phyloP scores from a whole-genome alignment of 1,140 invertebrate genomes.

The Conopomorpha cramerella region DNA sequence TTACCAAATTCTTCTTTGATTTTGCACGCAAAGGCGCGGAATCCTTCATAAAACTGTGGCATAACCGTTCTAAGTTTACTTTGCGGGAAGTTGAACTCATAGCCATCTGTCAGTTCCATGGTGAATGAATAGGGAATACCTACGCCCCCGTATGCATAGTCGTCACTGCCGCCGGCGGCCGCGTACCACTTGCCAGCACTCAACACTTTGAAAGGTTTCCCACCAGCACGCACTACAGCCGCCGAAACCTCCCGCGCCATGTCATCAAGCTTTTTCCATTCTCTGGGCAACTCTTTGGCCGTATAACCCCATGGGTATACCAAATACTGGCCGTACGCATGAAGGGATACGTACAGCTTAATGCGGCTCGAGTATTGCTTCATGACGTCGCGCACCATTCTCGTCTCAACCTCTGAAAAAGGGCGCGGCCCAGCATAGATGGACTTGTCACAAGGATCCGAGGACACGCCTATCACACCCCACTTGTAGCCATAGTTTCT shows the following conservation, averaged over 20 bases:
- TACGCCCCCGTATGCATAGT: constrained; percentile 63
- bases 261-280: not conserved
- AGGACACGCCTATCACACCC: constrained; percentile 59
- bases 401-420: constrained; percentile 73
- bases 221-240: constrained; percentile 20
- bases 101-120: constrained; percentile 56
- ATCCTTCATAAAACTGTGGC: not conserved
- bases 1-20: not conserved
- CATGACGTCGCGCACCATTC: constrained; percentile 53
- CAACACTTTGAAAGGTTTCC: constrained; percentile 22
- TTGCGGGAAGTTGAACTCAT: constrained; percentile 9
- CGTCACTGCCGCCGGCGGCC: constrained; percentile 64
- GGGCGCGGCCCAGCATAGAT: constrained; percentile 66
- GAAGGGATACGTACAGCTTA: constrained; percentile 66
- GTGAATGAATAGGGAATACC: constrained; percentile 64
- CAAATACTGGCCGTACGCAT: constrained; percentile 62
- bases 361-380: constrained; percentile 38
- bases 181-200: constrained; percentile 37
- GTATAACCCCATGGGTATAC: constrained; percentile 54
- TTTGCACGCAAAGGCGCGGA: not conserved
- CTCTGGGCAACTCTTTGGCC: constrained; percentile 4
- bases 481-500: constrained; percentile 65
- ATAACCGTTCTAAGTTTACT: not conserved
- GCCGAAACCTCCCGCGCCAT: constrained; percentile 14
- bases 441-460: constrained; percentile 63